Evolutionary conservation across 2,797 vertebrate species (phyloP).

Genomic region (Mastacembelus armatus): DNA sequence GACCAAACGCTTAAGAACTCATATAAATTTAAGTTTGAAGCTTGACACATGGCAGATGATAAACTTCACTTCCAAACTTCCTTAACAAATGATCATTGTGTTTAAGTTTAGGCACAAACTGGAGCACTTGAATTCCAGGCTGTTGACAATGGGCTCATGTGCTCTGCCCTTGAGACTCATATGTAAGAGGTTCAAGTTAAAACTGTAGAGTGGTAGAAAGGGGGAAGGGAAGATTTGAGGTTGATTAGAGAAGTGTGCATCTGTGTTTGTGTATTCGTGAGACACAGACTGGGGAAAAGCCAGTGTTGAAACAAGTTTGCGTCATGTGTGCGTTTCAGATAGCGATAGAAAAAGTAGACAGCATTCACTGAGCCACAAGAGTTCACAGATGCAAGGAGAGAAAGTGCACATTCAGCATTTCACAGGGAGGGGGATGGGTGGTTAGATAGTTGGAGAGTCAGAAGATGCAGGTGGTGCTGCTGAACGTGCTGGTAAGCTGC

Average conservation of each 20-base stretch:
- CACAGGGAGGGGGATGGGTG: constrained; percentile 37
- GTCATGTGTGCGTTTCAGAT: constrained; percentile 29
- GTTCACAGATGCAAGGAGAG: constrained; percentile 59
- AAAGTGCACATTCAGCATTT: constrained; percentile 75
- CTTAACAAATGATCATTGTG: constrained; percentile 50
- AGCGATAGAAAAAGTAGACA: constrained; percentile 52
- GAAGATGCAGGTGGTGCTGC: constrained; percentile 71
- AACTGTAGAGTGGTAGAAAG: constrained; percentile 46
- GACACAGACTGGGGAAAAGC: constrained; percentile 6
- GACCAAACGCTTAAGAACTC: constrained; percentile 73
- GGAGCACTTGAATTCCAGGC: constrained; percentile 19
- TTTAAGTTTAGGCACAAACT: constrained; percentile 37
- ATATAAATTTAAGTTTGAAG: constrained; percentile 60
- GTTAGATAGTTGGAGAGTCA: constrained; percentile 32
- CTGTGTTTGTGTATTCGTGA: constrained; percentile 9
- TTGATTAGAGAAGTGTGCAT: constrained; percentile 22
- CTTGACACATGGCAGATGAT: constrained; percentile 60
- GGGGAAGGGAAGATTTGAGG: constrained; percentile 32
- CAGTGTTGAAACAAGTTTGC: neutral
- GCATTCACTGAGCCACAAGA: constrained; percentile 37
- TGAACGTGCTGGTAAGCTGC: constrained; percentile 66
- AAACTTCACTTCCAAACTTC: constrained; percentile 48
- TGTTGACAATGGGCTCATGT: constrained; percentile 20
- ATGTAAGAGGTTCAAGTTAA: constrained; percentile 62
- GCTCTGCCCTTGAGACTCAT: constrained; percentile 46